These are phyloP conservation scores for Pachypeltis micranthus DNA, from an alignment of 1,140 invertebrate genomes.

Conservation along the genomic window DNA sequence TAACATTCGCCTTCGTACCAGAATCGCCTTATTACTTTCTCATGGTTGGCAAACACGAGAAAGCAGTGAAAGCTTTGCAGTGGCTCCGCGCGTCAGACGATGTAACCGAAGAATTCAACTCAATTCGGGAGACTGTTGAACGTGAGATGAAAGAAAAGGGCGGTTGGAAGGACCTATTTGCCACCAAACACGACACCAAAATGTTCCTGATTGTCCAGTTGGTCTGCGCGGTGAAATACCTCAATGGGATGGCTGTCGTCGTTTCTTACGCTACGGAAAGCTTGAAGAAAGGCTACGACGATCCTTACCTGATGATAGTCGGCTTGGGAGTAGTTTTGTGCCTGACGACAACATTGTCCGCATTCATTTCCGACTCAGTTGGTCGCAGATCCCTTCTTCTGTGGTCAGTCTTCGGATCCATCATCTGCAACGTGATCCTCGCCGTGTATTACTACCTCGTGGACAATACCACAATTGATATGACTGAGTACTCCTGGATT, in stretches of 20 bases:
- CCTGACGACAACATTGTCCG: constrained; percentile 23
- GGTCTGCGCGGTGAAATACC: constrained; percentile 1
- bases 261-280: constrained; percentile 32
- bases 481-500: constrained; percentile 26
- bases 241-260: constrained; percentile 14
- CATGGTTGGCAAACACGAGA: constrained; percentile 12
- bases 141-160: constrained; percentile 11
- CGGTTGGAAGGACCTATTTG: constrained; percentile 11
- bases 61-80: constrained; percentile 18
- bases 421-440: constrained; percentile 11
- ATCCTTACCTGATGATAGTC: not conserved
- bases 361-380: constrained; percentile 30
- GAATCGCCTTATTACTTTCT: constrained; percentile 31
- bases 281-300: constrained; percentile 38
- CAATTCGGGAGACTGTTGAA: constrained; percentile 12
- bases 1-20: constrained; percentile 34
- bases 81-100: constrained; percentile 18
- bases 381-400: constrained; percentile 37
- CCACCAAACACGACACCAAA: not conserved
- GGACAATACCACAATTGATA: constrained; percentile 15
- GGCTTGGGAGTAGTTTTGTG: constrained; percentile 32
- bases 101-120: constrained; percentile 17
- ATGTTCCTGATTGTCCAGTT: constrained; percentile 11
- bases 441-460: constrained; percentile 17
- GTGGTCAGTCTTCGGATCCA: constrained; percentile 26